Percentiles rank a stretch among this genome's conserved stretches.
phyloP scores from a whole-genome alignment of 1,140 invertebrate genomes.

The Heliothis virescens region DNA sequence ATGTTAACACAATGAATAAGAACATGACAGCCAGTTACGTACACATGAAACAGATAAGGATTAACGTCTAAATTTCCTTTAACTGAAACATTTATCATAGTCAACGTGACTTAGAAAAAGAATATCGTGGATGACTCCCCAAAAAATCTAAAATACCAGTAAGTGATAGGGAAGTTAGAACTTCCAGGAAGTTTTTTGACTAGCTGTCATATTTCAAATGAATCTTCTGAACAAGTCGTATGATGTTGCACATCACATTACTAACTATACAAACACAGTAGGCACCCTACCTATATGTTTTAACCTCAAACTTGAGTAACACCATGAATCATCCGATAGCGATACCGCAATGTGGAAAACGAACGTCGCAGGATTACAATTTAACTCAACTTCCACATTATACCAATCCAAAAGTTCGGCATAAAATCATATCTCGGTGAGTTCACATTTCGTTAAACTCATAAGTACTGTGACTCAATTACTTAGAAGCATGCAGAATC shows the following conservation, averaged over 20 bases:
- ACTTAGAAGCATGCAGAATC: slow-evolving; percentile 43
- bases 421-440: slow-evolving; percentile 45
- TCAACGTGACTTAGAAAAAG: too few relatives aligned
- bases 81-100: too few relatives aligned
- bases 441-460: slow-evolving; percentile 45
- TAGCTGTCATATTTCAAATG: neutral
- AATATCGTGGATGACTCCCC: neutral
- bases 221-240: slow-evolving; percentile 32
- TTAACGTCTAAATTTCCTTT: too few relatives aligned
- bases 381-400: slow-evolving; percentile 25
- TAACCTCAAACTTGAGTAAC: slow-evolving; percentile 65
- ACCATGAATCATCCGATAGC: slow-evolving; percentile 64
- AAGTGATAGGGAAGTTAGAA: neutral
- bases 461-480: slow-evolving; percentile 53
- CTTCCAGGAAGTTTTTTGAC: slow-evolving; percentile 12
- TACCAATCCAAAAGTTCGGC: slow-evolving; percentile 56
- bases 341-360: slow-evolving; percentile 11
- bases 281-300: neutral
- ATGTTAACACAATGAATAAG: too few relatives aligned
- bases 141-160: neutral
- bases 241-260: slow-evolving; percentile 17
- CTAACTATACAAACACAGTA: slow-evolving; percentile 41
- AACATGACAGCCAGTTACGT: too few relatives aligned
- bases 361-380: slow-evolving; percentile 1
- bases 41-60: too few relatives aligned